Percentiles rank a stretch among this genome's conserved stretches.
phyloP scores from a whole-genome alignment of 2,797 vertebrate species.

The Allochrocebus solatus region DNA sequence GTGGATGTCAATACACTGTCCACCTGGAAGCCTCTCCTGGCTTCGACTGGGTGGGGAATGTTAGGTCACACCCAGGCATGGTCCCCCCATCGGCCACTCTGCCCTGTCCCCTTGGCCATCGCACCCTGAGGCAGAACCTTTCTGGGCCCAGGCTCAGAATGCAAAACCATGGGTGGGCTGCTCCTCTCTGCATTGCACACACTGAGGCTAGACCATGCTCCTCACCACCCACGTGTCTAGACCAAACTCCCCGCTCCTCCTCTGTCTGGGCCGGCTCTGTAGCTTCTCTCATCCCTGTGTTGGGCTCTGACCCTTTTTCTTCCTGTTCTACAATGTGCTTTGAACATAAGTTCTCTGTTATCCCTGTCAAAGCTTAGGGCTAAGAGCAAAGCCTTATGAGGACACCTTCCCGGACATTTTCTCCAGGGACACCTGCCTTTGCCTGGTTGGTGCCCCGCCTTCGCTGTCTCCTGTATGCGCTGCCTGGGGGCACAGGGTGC shows the following conservation, averaged over 20 bases:
- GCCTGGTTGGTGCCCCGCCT: not conserved
- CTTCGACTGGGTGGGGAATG: not conserved
- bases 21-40: not conserved
- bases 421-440: not conserved
- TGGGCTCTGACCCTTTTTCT: not conserved
- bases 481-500: not conserved
- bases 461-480: not conserved
- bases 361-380: not conserved
- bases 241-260: rapidly evolving
- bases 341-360: not conserved
- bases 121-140: not conserved
- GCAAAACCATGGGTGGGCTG: not conserved
- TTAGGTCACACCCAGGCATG: not conserved
- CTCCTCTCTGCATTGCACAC: rapidly evolving
- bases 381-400: not conserved
- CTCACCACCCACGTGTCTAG: not conserved
- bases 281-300: not conserved
- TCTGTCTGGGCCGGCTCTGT: not conserved
- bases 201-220: not conserved
- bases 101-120: not conserved
- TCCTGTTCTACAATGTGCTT: not conserved
- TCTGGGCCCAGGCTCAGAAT: not conserved
- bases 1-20: not conserved
- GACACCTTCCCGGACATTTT: not conserved
- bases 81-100: no score